Percentiles rank a stretch among this genome's conserved stretches.
phyloP scores from a whole-genome alignment of 2,113 vertebrate genomes.

The Phalacrocorax pelagicus region DNA sequence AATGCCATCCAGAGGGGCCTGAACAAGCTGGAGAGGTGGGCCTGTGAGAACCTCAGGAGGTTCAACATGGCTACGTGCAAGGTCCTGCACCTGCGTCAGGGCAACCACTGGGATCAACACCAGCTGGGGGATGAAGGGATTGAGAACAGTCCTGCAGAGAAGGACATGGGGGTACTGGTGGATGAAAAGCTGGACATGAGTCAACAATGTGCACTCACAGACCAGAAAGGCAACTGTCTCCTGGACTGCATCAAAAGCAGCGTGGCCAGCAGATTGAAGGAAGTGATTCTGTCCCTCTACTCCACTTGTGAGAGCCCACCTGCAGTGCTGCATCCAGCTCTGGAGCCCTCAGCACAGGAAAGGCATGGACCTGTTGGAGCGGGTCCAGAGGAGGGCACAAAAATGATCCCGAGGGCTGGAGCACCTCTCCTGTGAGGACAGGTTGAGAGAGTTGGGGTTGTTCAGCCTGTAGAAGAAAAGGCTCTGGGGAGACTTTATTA shows the following conservation, averaged over 20 bases:
- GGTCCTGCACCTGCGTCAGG: not conserved
- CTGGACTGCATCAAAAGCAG: not conserved
- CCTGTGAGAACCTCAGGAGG: not conserved
- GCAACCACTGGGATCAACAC: not conserved
- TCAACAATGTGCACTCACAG: fast-evolving
- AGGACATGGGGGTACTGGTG: not conserved
- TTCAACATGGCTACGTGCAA: not conserved
- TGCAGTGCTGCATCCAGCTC: not conserved
- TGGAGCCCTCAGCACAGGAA: not conserved
- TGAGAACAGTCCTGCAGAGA: not conserved
- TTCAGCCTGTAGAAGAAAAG: not conserved
- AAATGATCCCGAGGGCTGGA: not conserved
- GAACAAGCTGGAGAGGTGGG: not conserved
- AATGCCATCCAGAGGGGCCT: not conserved
- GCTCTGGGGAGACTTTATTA: fast-evolving
- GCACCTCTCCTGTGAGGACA: not conserved
- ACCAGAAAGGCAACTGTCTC: not conserved
- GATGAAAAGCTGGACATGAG: not conserved
- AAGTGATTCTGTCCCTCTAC: not conserved
- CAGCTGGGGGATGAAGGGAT: too few relatives aligned
- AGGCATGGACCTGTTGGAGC: fast-evolving
- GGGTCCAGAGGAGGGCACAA: not conserved
- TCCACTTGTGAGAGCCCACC: not conserved
- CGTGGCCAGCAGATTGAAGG: fast-evolving
- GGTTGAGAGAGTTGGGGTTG: not conserved